These are phyloP conservation scores for Neosilurus mollespiculum DNA, from an alignment of 2,797 vertebrate species.

Conservation along the genomic window DNA sequence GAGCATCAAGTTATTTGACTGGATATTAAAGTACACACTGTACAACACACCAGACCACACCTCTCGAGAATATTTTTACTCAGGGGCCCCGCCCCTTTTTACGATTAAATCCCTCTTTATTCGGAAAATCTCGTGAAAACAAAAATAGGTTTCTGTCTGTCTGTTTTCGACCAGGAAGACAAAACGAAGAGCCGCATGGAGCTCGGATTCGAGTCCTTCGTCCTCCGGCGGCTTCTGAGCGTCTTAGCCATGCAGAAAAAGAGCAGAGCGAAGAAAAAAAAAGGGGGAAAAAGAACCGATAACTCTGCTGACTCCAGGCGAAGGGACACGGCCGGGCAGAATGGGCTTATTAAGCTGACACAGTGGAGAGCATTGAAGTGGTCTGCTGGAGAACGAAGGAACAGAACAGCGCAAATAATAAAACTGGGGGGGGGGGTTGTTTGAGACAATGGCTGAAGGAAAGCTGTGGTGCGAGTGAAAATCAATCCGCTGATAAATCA, in stretches of 20 bases:
- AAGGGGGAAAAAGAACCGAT: conserved; percentile 42
- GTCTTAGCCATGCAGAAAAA: conserved; percentile 52
- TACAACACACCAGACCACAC: neutral
- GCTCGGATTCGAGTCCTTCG: conserved; percentile 7
- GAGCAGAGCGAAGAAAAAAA: conserved; percentile 34
- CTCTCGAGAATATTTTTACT: neutral
- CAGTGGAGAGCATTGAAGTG: conserved; percentile 51
- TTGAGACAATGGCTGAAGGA: conserved; percentile 10
- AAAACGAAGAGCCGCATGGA: neutral
- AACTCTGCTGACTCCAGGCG: conserved; percentile 59
- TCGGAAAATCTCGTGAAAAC: neutral
- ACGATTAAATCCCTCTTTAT: neutral
- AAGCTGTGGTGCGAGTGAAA: conserved; percentile 38
- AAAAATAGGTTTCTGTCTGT: neutral
- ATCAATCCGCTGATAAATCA: conserved; percentile 49
- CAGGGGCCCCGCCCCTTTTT: neutral
- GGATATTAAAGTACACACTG: no score
- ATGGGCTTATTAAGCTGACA: conserved; percentile 60
- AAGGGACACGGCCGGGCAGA: conserved; percentile 54
- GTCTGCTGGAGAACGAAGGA: conserved; percentile 36
- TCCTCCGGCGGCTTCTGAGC: conserved; percentile 36
- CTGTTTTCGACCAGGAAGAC: neutral
- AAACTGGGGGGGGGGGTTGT: neutral
- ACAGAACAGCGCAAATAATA: conserved; percentile 30
- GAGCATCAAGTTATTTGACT: neutral